Conservation (phyloP, 2,797 vertebrate genomes). For the Eidolon dupreanum region DNA sequence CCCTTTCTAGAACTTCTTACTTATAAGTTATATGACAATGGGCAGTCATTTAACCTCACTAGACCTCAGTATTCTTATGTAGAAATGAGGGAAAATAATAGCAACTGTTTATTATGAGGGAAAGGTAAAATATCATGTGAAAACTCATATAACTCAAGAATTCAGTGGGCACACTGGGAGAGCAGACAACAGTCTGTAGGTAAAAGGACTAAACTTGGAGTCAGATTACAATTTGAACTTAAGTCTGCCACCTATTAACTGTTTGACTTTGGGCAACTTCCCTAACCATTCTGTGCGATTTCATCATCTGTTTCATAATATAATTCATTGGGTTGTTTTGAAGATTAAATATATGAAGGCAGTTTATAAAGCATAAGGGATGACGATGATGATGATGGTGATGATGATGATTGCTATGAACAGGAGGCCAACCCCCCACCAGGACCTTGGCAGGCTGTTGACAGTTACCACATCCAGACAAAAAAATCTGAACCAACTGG, state of each 20-base stretch:
- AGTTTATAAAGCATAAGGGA: background rate
- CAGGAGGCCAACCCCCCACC: background rate
- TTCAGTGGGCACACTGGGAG: background rate
- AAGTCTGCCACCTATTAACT: background rate
- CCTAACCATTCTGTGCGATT: background rate
- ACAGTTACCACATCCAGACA: background rate
- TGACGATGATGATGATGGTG: background rate
- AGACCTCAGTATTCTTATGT: background rate
- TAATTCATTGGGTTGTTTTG: background rate
- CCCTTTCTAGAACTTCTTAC: background rate
- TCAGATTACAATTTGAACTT: background rate
- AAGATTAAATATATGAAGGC: background rate
- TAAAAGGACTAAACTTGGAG: background rate
- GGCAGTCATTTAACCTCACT: background rate
- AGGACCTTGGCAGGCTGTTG: background rate
- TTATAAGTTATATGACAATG: background rate
- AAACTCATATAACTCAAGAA: background rate
- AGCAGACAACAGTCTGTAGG: background rate
- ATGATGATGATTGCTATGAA: background rate
- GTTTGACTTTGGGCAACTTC: background rate
- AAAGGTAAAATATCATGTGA: background rate
- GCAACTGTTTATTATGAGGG: background rate
- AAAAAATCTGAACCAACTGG: background rate
- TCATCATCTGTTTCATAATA: background rate
- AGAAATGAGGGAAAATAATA: background rate